Conservation (phyloP, 2,888 invertebrate species). For the Mamestra brassicae region DNA sequence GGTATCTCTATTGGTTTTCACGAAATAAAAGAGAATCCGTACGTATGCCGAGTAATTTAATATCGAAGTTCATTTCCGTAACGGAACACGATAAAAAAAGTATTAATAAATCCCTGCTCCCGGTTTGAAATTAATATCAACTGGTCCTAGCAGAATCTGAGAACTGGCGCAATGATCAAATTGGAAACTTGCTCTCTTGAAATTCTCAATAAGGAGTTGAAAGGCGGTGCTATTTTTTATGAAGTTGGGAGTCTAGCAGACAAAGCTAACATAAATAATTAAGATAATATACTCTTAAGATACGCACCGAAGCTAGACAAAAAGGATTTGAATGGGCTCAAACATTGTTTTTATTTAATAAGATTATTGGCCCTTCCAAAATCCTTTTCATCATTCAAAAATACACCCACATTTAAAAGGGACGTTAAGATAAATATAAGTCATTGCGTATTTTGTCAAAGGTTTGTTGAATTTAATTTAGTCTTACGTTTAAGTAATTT, state of each 20-base stretch:
- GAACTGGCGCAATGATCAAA: background rate
- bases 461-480: slow-evolving; percentile 46
- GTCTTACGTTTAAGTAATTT: slow-evolving; percentile 42
- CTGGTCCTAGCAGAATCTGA: background rate
- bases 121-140: slow-evolving; percentile 31
- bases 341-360: background rate
- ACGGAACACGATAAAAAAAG: slow-evolving; percentile 38
- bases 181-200: background rate
- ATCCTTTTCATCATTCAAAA: background rate
- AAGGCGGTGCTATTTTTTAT: background rate
- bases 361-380: background rate
- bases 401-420: background rate
- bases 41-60: slow-evolving; percentile 13
- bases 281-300: background rate
- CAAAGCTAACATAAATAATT: background rate
- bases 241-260: background rate
- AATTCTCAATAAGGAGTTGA: background rate
- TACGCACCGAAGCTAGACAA: background rate
- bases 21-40: slow-evolving; percentile 16
- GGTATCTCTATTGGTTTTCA: background rate
- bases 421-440: slow-evolving; percentile 11
- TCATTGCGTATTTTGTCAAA: slow-evolving; percentile 29
- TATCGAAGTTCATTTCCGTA: slow-evolving; percentile 30
- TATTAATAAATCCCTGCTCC: slow-evolving; percentile 21
- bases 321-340: background rate